These are phyloP conservation scores for Papilio gigon DNA, from an alignment of 2,888 invertebrate species.

Conservation along the genomic window DNA sequence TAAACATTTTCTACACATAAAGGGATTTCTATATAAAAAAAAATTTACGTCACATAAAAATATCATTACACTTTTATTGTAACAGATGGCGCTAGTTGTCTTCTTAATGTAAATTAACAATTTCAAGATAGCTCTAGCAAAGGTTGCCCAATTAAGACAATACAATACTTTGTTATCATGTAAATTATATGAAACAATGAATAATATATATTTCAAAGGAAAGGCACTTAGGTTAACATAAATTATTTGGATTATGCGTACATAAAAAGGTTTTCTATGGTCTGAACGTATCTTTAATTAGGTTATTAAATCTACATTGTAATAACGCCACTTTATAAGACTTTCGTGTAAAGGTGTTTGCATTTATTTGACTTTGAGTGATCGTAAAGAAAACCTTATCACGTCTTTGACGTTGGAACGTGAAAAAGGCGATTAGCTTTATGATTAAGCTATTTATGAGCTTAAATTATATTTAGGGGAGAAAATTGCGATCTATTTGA, in stretches of 20 bases:
- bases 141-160: background rate
- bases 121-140: background rate
- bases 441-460: conserved; percentile 13
- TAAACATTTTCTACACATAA: background rate
- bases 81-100: background rate
- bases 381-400: conserved; percentile 4
- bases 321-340: background rate
- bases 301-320: conserved; percentile 1
- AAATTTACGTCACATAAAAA: background rate
- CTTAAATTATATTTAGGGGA: conserved; percentile 1
- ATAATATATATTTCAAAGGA: background rate
- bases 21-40: background rate
- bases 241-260: background rate
- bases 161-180: too few species aligned
- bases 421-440: conserved; percentile 13
- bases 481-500: background rate
- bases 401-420: conserved; percentile 12
- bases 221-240: background rate
- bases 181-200: too few species aligned
- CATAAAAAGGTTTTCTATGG: background rate
- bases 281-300: background rate
- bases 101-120: background rate
- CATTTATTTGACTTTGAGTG: conserved; percentile 21
- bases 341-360: background rate
- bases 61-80: background rate